phyloP scores from a whole-genome alignment of 2,797 vertebrate species.

The Myotis planiceps region DNA sequence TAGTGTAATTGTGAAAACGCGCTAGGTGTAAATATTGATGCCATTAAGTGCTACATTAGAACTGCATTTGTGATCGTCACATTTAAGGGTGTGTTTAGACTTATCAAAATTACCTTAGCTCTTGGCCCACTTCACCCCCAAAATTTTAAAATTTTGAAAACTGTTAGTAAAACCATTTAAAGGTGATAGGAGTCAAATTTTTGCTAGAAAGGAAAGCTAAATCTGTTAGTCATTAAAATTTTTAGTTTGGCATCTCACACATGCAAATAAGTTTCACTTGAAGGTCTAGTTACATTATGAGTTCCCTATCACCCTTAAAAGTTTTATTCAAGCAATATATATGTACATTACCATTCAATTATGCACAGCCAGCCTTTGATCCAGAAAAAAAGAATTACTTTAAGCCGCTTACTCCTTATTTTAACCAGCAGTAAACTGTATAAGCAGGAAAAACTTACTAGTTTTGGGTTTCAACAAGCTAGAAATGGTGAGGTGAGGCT shows the following conservation, averaged over 20 bases:
- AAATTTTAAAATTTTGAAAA: constrained; percentile 87
- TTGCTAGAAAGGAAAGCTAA: constrained; percentile 86
- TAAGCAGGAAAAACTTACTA: constrained; percentile 99
- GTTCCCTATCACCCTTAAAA: constrained; percentile 91
- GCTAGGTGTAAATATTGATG: constrained; percentile 87
- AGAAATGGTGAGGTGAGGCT: constrained; percentile 98
- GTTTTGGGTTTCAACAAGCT: constrained; percentile 99
- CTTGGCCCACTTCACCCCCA: constrained; percentile 89
- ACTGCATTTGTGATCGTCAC: constrained; percentile 87
- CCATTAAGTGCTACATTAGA: constrained; percentile 89
- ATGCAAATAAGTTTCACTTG: constrained; percentile 87
- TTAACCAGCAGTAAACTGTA: constrained; percentile 98
- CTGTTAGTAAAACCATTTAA: constrained; percentile 92
- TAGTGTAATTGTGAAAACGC: constrained; percentile 86
- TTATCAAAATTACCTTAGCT: constrained; percentile 86
- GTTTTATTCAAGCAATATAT: constrained; percentile 91
- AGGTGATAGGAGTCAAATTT: constrained; percentile 89
- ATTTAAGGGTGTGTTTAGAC: constrained; percentile 88
- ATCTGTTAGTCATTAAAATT: constrained; percentile 87
- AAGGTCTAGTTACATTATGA: constrained; percentile 84
- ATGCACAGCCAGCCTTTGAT: constrained; percentile 93
- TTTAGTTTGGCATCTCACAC: constrained; percentile 89
- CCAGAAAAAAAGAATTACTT: constrained; percentile 92
- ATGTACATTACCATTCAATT: constrained; percentile 92
- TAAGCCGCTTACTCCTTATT: constrained; percentile 95